Evolutionary conservation across 1,140 invertebrate genomes (phyloP).

Genomic region (Sitodiplosis mosellana): DNA sequence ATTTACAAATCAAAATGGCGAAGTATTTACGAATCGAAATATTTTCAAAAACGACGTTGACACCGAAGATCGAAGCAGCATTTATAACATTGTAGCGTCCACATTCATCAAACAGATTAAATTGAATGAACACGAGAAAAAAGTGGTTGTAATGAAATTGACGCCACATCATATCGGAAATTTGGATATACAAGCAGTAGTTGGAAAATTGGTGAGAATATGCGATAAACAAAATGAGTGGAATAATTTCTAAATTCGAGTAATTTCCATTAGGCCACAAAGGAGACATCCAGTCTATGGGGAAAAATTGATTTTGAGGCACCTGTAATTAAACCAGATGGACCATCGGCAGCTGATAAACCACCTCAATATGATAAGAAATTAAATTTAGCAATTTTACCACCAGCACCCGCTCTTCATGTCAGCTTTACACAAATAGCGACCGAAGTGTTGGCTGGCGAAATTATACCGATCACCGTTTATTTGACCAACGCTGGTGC

Average conservation of each 20-base stretch:
- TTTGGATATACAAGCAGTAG: conserved; percentile 25
- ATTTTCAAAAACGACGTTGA: conserved; percentile 18
- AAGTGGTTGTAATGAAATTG: conserved; percentile 24
- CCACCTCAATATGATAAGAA: conserved; percentile 33
- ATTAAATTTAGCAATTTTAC: conserved; percentile 42
- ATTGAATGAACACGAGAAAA: conserved; percentile 21
- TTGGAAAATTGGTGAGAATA: conserved; percentile 17
- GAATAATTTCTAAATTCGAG: conserved; percentile 4
- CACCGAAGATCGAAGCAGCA: conserved; percentile 15
- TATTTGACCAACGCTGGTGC: conserved; percentile 45
- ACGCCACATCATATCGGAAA: conserved; percentile 27
- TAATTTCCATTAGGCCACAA: conserved; percentile 17
- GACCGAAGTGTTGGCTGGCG: conserved; percentile 43
- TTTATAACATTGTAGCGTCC: conserved; percentile 21
- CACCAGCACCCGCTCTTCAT: conserved; percentile 51
- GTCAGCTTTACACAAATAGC: conserved; percentile 48
- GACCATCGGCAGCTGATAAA: conserved; percentile 26
- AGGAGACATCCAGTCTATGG: conserved; percentile 26
- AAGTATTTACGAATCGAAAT: conserved; percentile 20
- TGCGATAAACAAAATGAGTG: conserved; percentile 11
- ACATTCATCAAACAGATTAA: conserved; percentile 25
- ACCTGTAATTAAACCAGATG: conserved; percentile 25
- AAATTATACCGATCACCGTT: conserved; percentile 42
- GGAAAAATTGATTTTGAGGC: conserved; percentile 43
- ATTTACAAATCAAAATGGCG: conserved; percentile 31